Evolutionary conservation across 2,113 vertebrate genomes (phyloP).

Genomic region (Sisor rabdophorus): DNA sequence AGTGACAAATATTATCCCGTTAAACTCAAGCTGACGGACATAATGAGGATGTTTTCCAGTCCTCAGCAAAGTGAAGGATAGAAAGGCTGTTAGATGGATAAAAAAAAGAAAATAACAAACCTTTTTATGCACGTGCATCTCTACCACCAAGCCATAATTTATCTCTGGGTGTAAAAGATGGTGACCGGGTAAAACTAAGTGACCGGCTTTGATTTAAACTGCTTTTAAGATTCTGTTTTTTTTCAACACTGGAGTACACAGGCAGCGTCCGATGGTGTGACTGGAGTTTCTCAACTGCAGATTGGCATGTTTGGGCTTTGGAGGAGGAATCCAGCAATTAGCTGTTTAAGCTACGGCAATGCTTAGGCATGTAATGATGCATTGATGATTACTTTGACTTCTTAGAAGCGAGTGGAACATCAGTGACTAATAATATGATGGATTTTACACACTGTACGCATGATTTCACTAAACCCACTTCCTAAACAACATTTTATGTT

Average conservation of each 20-base stretch:
- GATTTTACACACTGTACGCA: neutral
- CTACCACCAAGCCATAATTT: slow-evolving; percentile 30
- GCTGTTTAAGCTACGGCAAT: neutral
- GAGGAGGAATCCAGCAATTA: slow-evolving; percentile 36
- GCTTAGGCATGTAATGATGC: neutral
- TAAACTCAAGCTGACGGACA: slow-evolving; percentile 38
- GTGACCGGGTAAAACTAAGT: slow-evolving; percentile 40
- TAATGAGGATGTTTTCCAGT: slow-evolving; percentile 23
- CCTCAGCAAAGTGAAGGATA: slow-evolving; percentile 13
- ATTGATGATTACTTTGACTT: slow-evolving; percentile 6
- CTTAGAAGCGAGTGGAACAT: neutral
- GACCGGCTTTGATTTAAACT: slow-evolving; percentile 51
- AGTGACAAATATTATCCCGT: slow-evolving; percentile 32
- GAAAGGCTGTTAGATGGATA: slow-evolving; percentile 5
- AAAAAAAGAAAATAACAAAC: slow-evolving; percentile 10
- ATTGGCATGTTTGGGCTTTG: slow-evolving; percentile 21
- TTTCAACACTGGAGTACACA: neutral
- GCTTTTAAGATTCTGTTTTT: slow-evolving; percentile 43
- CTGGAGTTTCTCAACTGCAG: slow-evolving; percentile 52
- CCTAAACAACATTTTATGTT: too few species aligned
- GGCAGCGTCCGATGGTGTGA: slow-evolving; percentile 2
- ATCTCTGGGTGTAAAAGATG: slow-evolving; percentile 41
- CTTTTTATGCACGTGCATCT: slow-evolving; percentile 28
- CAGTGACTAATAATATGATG: neutral
- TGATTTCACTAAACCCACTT: neutral